Base-by-base conservation (phyloP, 1,140 invertebrate species). In the Rhagoletis pomonella region DNA sequence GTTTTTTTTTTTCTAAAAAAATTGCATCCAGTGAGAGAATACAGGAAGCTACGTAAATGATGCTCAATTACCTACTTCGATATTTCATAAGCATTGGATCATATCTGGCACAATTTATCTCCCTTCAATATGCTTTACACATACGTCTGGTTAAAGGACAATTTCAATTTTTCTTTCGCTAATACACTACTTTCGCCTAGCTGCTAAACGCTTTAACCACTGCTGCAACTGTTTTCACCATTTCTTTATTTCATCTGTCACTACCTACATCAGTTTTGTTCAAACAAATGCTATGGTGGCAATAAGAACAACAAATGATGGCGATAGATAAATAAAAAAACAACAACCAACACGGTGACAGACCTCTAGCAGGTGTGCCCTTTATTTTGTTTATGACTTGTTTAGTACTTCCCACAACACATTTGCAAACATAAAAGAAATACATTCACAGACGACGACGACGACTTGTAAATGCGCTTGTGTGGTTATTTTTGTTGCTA, bases 281-380 rank as follows among this genome's bases (percentile, higher is more conserved):
- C 9, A 67, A 2, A 3, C 1, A 67, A 67, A 5, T 55, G 50
- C 10, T 7, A 55, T 55, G 39, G 9, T 67, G 3, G 29, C 19
- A 42, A 7, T 29, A 39, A 67, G 4, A 29, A 42, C 64, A 9
- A 39, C 0, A 67, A 12, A 67, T 9, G 39, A 9, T 19, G 6
- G 0, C 9, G 4, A 67, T 3, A 55, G 50, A 7, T 55, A 10
- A 55, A 3, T 55, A 67, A 67, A 39, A 67, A 67, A 65, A 6
- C 29, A 10, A 29, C 64, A 42, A 12, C 64, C 5, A 64, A 6
- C 29, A 3, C 44, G 67, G 39, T 73, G 67, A 73, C 67, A 67
- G 29, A 67, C 65, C 65, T 19, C 65, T 5, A 47, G 67, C 67
- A 73, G 67, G 67, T 73, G 67, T 44, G 67, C 67, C 67, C 17